Conservation (phyloP, 1,140 invertebrate genomes). For the Zaprionus lachaisei region DNA sequence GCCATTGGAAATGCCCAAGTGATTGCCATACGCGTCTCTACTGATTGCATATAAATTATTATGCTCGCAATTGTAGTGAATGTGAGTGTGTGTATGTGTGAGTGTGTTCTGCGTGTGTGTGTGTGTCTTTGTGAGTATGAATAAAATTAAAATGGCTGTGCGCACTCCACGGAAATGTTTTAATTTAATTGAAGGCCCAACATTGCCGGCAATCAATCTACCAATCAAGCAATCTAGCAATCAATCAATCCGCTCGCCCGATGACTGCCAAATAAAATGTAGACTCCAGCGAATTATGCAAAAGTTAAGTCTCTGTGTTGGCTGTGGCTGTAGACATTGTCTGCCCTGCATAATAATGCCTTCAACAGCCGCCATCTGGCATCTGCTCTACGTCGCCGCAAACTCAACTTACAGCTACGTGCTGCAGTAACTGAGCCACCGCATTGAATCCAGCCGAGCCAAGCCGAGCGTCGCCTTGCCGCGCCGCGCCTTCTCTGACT, state of each 20-base stretch:
- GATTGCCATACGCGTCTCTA: conserved; percentile 5
- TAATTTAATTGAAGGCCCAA: conserved; percentile 57
- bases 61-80: conserved; percentile 20
- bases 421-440: conserved; percentile 48
- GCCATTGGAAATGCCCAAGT: conserved; percentile 7
- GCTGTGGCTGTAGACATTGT: conserved; percentile 19
- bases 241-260: conserved; percentile 64
- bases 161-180: conserved; percentile 42
- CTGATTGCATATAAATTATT: conserved; percentile 16
- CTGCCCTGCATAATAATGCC: conserved; percentile 69
- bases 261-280: conserved; percentile 51
- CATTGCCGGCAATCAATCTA: conserved; percentile 47
- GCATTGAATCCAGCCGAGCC: neutral
- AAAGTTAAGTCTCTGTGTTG: conserved; percentile 19
- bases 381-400: neutral
- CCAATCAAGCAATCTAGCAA: conserved; percentile 69
- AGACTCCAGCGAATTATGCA: conserved; percentile 52
- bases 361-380: neutral
- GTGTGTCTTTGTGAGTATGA: neutral
- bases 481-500: neutral
- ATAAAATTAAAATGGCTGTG: conserved; percentile 20
- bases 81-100: neutral
- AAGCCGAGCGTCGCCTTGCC: neutral
- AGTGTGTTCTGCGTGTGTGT: neutral
- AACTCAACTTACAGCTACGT: conserved; percentile 39